A percentile compares a stretch with the other conserved stretches of the same genome.
Evolutionary conservation across 2,888 invertebrate species (phyloP).

Genomic region (Drosophila eohydei): DNA sequence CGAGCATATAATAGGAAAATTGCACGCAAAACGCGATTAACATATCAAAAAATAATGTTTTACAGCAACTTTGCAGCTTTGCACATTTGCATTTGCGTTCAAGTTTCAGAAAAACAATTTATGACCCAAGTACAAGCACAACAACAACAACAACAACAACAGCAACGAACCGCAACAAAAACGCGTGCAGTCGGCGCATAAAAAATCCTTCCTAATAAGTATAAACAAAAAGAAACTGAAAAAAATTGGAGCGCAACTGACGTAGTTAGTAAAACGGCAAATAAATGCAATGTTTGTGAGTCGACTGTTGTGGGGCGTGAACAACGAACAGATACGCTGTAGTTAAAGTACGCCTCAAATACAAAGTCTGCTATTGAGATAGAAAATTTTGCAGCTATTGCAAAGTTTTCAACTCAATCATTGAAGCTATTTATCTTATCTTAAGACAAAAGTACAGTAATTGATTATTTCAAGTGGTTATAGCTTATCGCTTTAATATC

Average conservation of each 20-base stretch:
- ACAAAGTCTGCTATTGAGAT: too few species aligned
- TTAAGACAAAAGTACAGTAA: too few species aligned
- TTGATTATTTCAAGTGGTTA: too few species aligned
- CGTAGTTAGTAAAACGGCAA: constrained; percentile 50
- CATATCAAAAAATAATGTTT: constrained; percentile 75
- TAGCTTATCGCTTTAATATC: too few species aligned
- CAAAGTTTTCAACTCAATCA: too few species aligned
- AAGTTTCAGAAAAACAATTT: constrained; percentile 62
- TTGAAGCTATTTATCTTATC: too few species aligned
- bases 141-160: constrained; percentile 33
- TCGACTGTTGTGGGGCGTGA: too few species aligned
- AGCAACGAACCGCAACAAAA: constrained; percentile 14
- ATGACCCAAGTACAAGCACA: constrained; percentile 64
- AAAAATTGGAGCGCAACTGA: constrained; percentile 49
- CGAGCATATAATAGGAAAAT: constrained; percentile 78
- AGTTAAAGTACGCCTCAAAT: neutral
- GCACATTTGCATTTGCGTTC: constrained; percentile 56
- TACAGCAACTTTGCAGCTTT: constrained; percentile 65
- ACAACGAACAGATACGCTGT: constrained; percentile 3
- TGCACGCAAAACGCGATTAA: constrained; percentile 76
- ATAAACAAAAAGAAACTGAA: constrained; percentile 45
- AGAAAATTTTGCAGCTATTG: too few species aligned
- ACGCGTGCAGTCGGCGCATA: constrained; percentile 66
- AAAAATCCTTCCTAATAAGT: constrained; percentile 70
- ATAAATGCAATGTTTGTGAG: constrained; percentile 15